Base-by-base conservation (phyloP, 2,113 vertebrate genomes). In the Stercorarius parasiticus region DNA sequence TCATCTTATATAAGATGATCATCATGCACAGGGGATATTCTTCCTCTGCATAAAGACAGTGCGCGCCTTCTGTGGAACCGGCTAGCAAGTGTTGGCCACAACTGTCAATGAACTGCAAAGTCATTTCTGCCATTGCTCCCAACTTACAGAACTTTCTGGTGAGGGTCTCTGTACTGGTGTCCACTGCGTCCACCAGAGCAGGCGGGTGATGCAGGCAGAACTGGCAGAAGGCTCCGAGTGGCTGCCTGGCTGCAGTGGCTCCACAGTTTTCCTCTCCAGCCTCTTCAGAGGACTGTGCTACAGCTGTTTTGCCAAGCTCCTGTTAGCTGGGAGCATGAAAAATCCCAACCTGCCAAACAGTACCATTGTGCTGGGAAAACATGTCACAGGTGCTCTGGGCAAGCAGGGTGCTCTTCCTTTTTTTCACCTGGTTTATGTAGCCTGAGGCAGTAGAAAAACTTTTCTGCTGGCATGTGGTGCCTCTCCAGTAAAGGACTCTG, bases 141-240 rank as follows among this genome's bases (percentile, higher is more conserved):
- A 32, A 9, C 30, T 58, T 36, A 65, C 14, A 23, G 43, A 65
- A 70, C 56, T 43, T 65, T n/a, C n/a, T n/a, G 50, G 38, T n/a
- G 27, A 38, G 30, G 21, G 9, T 40, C 53, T 43, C 38, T 52
- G 12, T n/a, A 19, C 43, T 36, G 23, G 30, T 34, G 45, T 43
- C 34, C 0, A 2, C 50, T 55, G 43, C 1, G 0, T 34, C 27
- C 71, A 13, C 40, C 2, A 0, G 58, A 56, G 32, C 40, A 27
- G 47, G 45, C 0, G 1, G 32, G 27, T 45, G 72, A 29, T 8
- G 5, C 59, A 59, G 19, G 36, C 43, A 45, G 64, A 62, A 15
- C 65, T 45, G 49, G 15, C 78, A 38, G 58, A 25, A 23, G 10
- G 30, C n/a, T 58, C 70, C 32, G 38, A 17, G 49, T 43, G 47